Percentiles rank a stretch among this genome's conserved stretches.
Evolutionary conservation across 2,797 vertebrate species (phyloP).

Genomic region (Spheniscus humboldti): DNA sequence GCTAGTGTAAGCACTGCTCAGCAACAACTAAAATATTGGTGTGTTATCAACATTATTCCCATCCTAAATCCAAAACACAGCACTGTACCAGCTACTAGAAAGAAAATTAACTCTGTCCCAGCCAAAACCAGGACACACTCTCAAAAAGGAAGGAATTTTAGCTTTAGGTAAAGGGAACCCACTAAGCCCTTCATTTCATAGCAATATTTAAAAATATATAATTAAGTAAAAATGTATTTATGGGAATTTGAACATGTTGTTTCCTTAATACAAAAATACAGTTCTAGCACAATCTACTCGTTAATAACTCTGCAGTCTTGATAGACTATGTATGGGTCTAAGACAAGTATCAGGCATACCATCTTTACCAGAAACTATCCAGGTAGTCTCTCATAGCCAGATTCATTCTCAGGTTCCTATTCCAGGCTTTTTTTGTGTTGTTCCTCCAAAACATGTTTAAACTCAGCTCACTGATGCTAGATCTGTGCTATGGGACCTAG

Average conservation of each 20-base stretch:
- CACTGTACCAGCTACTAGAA: too few species aligned
- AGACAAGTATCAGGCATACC: neutral
- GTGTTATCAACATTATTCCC: too few species aligned
- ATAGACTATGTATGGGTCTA: neutral
- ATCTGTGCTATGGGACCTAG: neutral
- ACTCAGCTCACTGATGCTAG: neutral
- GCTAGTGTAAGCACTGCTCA: too few species aligned
- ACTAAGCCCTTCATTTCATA: constrained; percentile 12
- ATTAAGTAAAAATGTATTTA: neutral
- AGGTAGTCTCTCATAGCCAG: rapidly evolving
- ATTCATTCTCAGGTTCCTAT: neutral
- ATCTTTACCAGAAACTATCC: neutral
- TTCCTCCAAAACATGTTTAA: neutral
- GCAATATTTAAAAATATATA: neutral
- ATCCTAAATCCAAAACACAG: too few species aligned
- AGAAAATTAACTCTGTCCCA: too few species aligned
- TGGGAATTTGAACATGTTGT: neutral
- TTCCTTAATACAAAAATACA: neutral
- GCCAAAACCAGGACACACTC: neutral
- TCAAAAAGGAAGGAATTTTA: constrained; percentile 1
- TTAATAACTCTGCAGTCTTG: neutral
- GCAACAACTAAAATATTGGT: too few species aligned
- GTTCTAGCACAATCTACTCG: neutral
- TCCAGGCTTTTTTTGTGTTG: neutral
- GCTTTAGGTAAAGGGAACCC: constrained; percentile 4